Evolutionary conservation across 2,797 vertebrate species (phyloP).

Genomic region (Sebastes nivosus): DNA sequence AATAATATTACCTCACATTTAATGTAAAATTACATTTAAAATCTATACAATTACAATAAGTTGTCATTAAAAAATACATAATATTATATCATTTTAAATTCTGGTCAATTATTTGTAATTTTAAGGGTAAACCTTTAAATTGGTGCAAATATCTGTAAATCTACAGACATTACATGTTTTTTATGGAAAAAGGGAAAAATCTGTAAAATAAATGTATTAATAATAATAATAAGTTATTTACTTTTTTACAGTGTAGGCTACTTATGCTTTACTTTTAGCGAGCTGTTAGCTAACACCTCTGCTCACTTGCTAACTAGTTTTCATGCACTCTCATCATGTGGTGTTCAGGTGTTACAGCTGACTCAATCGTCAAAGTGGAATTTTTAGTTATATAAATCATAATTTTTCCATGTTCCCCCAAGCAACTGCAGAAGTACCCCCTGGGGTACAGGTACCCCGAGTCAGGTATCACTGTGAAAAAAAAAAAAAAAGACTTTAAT

Average conservation of each 20-base stretch:
- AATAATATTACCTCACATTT: neutral
- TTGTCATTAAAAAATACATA: neutral
- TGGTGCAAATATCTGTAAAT: neutral
- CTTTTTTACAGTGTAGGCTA: too few species aligned
- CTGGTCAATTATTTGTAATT: neutral
- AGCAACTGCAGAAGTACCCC: too few species aligned
- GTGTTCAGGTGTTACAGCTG: too few species aligned
- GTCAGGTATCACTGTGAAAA: too few species aligned
- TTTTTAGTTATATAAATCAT: fast-evolving
- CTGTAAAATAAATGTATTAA: too few species aligned
- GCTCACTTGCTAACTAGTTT: neutral
- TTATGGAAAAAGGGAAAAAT: neutral
- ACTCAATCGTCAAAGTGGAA: too few species aligned
- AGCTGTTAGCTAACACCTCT: neutral
- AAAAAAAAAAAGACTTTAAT: neutral
- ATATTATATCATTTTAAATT: neutral
- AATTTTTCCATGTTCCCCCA: too few species aligned
- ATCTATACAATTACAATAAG: neutral
- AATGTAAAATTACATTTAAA: neutral
- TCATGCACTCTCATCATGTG: neutral
- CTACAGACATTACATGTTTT: neutral
- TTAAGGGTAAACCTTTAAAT: neutral
- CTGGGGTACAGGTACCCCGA: too few species aligned
- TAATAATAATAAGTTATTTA: too few species aligned
- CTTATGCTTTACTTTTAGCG: too few species aligned